A percentile compares a stretch with the other conserved stretches of the same genome.
phyloP scores from a whole-genome alignment of 2,888 invertebrate species.

The Catocala nupta region DNA sequence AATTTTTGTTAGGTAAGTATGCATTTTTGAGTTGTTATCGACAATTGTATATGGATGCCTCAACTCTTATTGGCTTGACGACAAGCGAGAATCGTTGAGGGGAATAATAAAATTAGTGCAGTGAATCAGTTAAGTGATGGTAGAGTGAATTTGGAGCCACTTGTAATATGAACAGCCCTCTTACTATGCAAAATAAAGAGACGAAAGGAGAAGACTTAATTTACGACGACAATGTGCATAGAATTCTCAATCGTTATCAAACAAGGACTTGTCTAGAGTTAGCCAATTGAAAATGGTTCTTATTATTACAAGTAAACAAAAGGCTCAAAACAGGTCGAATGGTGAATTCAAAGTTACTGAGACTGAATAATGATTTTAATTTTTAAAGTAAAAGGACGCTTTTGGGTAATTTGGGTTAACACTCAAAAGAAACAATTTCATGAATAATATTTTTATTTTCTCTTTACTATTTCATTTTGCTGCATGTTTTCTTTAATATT shows the following conservation, averaged over 20 bases:
- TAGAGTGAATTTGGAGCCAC: slow-evolving; percentile 20
- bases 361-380: no score
- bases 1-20: slow-evolving; percentile 24
- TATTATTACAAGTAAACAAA: no score
- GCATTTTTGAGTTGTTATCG: slow-evolving; percentile 18
- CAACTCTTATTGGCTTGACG: slow-evolving; percentile 28
- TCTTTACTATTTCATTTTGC: slow-evolving; percentile 8
- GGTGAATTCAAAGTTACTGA: no score
- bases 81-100: slow-evolving; percentile 22
- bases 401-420: slow-evolving; percentile 27
- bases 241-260: slow-evolving; percentile 2
- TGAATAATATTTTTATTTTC: slow-evolving; percentile 15
- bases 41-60: slow-evolving; percentile 12
- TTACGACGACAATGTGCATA: not conserved
- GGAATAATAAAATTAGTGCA: slow-evolving; percentile 31
- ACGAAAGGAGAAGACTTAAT: slow-evolving; percentile 1
- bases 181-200: slow-evolving; percentile 13
- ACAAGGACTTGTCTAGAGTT: not conserved
- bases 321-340: no score
- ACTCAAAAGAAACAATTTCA: slow-evolving; percentile 44
- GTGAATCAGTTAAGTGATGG: slow-evolving; percentile 25
- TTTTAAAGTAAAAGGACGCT: not conserved
- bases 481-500: slow-evolving; percentile 3
- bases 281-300: no score
- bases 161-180: slow-evolving; percentile 16